Evolutionary conservation across 2,888 invertebrate species (phyloP).

Genomic region (Rotaria sp.): DNA sequence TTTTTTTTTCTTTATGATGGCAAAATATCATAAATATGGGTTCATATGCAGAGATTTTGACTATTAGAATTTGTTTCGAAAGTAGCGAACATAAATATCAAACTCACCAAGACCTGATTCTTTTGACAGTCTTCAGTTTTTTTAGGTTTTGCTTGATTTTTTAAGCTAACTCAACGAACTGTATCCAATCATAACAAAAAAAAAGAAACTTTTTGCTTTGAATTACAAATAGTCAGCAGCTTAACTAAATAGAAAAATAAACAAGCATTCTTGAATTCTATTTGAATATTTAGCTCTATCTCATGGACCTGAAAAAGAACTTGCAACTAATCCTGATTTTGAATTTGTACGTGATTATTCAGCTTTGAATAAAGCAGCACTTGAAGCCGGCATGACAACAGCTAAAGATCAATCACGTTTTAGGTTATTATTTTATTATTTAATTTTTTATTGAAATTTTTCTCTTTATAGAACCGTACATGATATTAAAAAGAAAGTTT

Average conservation of each 20-base stretch:
- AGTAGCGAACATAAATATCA: too few relatives aligned
- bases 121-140: too few relatives aligned
- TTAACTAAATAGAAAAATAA: background rate
- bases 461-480: conserved; percentile 8
- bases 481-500: conserved; percentile 39
- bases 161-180: too few relatives aligned
- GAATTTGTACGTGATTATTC: conserved; percentile 36
- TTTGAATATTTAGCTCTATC: conserved; percentile 25
- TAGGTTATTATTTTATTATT: background rate
- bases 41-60: too few relatives aligned
- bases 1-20: too few relatives aligned
- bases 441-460: background rate
- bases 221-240: too few relatives aligned
- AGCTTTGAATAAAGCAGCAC: conserved; percentile 39
- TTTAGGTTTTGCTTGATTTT: too few relatives aligned
- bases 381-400: conserved; percentile 32
- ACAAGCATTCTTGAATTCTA: background rate
- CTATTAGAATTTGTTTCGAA: too few relatives aligned
- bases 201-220: too few relatives aligned
- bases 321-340: conserved; percentile 1
- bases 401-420: conserved; percentile 37
- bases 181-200: too few relatives aligned
- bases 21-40: too few relatives aligned
- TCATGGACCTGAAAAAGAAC: conserved; percentile 32
- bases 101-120: too few relatives aligned